These are phyloP conservation scores for Abrostola triplasia DNA, from an alignment of 2,888 invertebrate species.

Conservation along the genomic window DNA sequence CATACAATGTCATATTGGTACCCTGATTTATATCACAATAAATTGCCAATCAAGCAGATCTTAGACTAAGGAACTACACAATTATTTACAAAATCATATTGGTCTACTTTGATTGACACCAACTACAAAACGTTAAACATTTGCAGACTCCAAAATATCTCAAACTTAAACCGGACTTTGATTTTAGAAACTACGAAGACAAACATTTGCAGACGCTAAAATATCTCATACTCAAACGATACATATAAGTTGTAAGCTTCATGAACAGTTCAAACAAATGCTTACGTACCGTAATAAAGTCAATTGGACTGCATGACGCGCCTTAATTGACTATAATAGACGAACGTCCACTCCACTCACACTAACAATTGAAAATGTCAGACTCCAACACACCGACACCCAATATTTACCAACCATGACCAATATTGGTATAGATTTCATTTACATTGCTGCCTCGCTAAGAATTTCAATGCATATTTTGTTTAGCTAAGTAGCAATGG, in stretches of 20 bases:
- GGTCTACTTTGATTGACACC: too few relatives aligned
- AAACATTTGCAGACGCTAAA: constrained; percentile 6
- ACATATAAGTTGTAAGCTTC: constrained; percentile 52
- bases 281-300: constrained; percentile 66
- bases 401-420: constrained; percentile 1
- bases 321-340: constrained; percentile 80
- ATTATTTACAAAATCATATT: too few relatives aligned
- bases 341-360: constrained; percentile 57
- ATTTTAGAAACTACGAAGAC: too few relatives aligned
- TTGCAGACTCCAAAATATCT: constrained; percentile 11
- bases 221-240: constrained; percentile 7
- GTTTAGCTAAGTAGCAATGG: constrained; percentile 4
- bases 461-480: rapidly evolving
- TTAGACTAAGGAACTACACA: too few relatives aligned
- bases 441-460: constrained; percentile 6
- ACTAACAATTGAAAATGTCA: constrained; percentile 55
- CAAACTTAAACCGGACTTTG: constrained; percentile 5
- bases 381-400: constrained; percentile 15
- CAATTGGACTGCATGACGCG: constrained; percentile 80
- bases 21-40: too few relatives aligned
- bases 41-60: too few relatives aligned
- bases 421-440: constrained; percentile 17
- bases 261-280: constrained; percentile 53
- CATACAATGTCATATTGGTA: too few relatives aligned
- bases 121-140: background rate